Conservation (phyloP, 2,888 invertebrate species). For the Boloria selene region DNA sequence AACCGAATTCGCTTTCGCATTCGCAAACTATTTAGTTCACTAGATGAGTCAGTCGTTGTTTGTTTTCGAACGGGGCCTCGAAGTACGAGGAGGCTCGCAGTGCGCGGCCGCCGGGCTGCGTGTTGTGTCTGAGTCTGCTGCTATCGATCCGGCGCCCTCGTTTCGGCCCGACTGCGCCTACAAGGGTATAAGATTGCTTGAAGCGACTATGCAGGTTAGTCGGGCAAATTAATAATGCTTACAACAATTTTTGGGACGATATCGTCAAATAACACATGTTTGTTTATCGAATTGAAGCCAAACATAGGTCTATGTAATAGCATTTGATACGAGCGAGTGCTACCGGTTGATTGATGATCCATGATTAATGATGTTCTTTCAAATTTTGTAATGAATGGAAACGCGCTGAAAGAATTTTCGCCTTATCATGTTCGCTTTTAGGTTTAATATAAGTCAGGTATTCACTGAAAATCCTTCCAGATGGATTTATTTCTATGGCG, state of each 20-base stretch:
- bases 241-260: conserved; percentile 37
- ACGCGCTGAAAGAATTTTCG: conserved; percentile 16
- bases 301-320: background rate
- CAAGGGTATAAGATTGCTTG: conserved; percentile 57
- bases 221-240: conserved; percentile 43
- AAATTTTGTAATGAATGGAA: conserved; percentile 9
- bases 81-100: conserved; percentile 39
- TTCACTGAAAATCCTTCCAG: conserved; percentile 21
- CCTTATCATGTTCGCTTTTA: conserved; percentile 18
- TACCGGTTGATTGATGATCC: conserved; percentile 29
- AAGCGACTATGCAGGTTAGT: conserved; percentile 54
- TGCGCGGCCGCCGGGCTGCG: conserved; percentile 50
- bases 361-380: conserved; percentile 20
- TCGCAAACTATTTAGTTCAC: conserved; percentile 27
- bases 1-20: conserved; percentile 20
- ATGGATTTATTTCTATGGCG: conserved; percentile 24
- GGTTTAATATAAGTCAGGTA: conserved; percentile 22
- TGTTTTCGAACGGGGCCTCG: conserved; percentile 33
- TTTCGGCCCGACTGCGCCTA: conserved; percentile 72
- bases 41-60: conserved; percentile 29
- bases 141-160: conserved; percentile 83
- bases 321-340: conserved; percentile 16
- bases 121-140: conserved; percentile 78
- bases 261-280: background rate
- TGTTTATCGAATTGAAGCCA: background rate